Conservation (phyloP, 2,888 invertebrate species). For the Oxytorus armatus region DNA sequence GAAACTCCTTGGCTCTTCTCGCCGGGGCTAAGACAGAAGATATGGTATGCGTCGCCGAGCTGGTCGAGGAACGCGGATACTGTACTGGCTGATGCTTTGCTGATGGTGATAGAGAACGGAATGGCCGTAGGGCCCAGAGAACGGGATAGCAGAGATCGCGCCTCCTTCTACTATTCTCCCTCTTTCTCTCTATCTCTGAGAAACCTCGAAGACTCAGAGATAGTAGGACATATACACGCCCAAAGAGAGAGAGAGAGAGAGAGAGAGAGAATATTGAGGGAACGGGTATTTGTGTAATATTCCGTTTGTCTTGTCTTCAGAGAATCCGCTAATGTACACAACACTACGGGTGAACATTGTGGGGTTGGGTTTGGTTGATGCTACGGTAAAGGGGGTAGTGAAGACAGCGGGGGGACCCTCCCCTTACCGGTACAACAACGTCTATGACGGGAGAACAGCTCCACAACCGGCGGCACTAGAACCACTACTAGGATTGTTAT, state of each 20-base stretch:
- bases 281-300: slow-evolving; percentile 84
- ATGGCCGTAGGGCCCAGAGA: slow-evolving; percentile 67
- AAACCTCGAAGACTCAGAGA: slow-evolving; percentile 60
- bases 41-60: slow-evolving; percentile 61
- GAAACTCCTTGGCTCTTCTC: slow-evolving; percentile 77
- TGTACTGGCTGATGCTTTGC: slow-evolving; percentile 28
- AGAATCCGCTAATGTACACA: slow-evolving; percentile 84
- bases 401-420: slow-evolving; percentile 67
- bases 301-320: slow-evolving; percentile 84
- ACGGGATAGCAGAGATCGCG: slow-evolving; percentile 49
- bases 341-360: slow-evolving; percentile 75
- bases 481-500: slow-evolving; percentile 83
- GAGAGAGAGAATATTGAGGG: slow-evolving; percentile 28
- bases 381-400: slow-evolving; percentile 68
- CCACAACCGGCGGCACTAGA: slow-evolving; percentile 65
- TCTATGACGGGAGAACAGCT: slow-evolving; percentile 54
- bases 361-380: slow-evolving; percentile 62
- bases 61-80: slow-evolving; percentile 59
- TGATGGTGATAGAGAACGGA: slow-evolving; percentile 58
- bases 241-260: slow-evolving; percentile 2
- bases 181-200: slow-evolving; percentile 49
- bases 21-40: slow-evolving; percentile 63
- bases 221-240: slow-evolving; percentile 56
- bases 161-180: slow-evolving; percentile 35
- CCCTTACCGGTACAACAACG: slow-evolving; percentile 74